A percentile compares a stretch with the other conserved stretches of the same genome.
These are phyloP conservation scores for Aspiorhynchus laticeps DNA, from an alignment of 2,113 vertebrate genomes.

Conservation along the genomic window DNA sequence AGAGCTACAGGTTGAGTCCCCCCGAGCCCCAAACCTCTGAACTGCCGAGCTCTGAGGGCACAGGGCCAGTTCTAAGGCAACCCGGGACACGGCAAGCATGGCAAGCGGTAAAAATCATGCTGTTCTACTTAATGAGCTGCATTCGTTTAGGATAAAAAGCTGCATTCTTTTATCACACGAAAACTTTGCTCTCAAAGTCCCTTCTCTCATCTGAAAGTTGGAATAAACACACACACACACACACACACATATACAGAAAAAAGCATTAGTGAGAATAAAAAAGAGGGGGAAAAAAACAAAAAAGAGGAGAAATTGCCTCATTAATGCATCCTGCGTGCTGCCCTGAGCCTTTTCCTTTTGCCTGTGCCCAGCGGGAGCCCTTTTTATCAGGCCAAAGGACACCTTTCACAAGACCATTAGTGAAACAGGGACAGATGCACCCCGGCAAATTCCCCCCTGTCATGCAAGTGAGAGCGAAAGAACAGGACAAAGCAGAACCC, in stretches of 20 bases:
- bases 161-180: slow-evolving; percentile 35
- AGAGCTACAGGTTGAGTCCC: slow-evolving; percentile 22
- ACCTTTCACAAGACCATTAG: slow-evolving; percentile 66
- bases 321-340: slow-evolving; percentile 61
- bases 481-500: slow-evolving; percentile 29
- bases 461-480: slow-evolving; percentile 49
- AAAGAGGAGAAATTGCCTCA: slow-evolving; percentile 59
- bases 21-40: slow-evolving; percentile 12
- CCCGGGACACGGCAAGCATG: neutral
- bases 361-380: slow-evolving; percentile 60
- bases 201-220: slow-evolving; percentile 40
- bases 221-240: slow-evolving; percentile 30
- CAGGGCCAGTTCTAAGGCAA: slow-evolving; percentile 38
- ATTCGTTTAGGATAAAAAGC: slow-evolving; percentile 61
- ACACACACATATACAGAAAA: neutral
- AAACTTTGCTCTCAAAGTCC: slow-evolving; percentile 47
- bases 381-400: slow-evolving; percentile 70
- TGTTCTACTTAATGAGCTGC: slow-evolving; percentile 58
- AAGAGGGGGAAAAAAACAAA: slow-evolving; percentile 31
- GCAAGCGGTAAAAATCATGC: slow-evolving; percentile 16
- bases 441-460: slow-evolving; percentile 58
- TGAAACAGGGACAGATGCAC: slow-evolving; percentile 64
- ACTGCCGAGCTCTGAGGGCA: neutral
- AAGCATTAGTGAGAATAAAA: slow-evolving; percentile 39
- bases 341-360: slow-evolving; percentile 57